Evolutionary conservation across 2,888 invertebrate species (phyloP), one percentile per base, ranked within the genome.

Genomic region (Sinopyrophorus schimmeli): DNA sequence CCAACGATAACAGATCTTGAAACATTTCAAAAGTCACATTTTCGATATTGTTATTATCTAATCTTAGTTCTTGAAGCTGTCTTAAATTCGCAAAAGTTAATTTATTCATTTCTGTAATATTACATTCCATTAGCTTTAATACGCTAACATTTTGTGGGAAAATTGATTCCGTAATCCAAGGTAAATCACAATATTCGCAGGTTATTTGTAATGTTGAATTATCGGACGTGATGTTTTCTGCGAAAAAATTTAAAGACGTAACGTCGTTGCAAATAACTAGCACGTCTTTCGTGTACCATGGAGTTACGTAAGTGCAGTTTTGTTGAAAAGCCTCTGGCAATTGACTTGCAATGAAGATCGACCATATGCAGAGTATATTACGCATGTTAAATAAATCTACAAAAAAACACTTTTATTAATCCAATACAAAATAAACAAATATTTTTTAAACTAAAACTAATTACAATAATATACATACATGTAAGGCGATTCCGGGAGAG

Each of bases 131-230:
- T 3, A 50, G 23, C 23, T 39, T 31, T 26, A 50, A 30, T 6
- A 23, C 9, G 5, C 39, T 43, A 9, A 39, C 12, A 11, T 39
- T 39, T 10, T 12, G 9, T 12, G 49, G 49, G n/a, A 50, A 50
- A 5, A 21, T 9, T 14, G 10, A n/a, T 6, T 31, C 24, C 0
- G 34, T 28, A 1, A 50, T 4, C 3, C 5, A 4, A 5, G 14
- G 10, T 10, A 50, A 24, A 24, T 39, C 16, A 10, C 49, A 44
- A 26, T 39, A 15, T 39, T 23, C 39, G 10, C 30, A 43, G 6
- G 5, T 9, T 7, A 50, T 32, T 24, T 39, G 39, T 11, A 14
- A 14, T 6, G 31, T 34, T 16, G 14, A 5, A 2, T 38, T 12
- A 27, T 21, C 21, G 16, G 44, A 32, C 3, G 27, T 23, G 14